Evolutionary conservation across 2,888 invertebrate genomes (phyloP), one percentile per base, ranked within the genome.

Genomic region (Lottia scabra): DNA sequence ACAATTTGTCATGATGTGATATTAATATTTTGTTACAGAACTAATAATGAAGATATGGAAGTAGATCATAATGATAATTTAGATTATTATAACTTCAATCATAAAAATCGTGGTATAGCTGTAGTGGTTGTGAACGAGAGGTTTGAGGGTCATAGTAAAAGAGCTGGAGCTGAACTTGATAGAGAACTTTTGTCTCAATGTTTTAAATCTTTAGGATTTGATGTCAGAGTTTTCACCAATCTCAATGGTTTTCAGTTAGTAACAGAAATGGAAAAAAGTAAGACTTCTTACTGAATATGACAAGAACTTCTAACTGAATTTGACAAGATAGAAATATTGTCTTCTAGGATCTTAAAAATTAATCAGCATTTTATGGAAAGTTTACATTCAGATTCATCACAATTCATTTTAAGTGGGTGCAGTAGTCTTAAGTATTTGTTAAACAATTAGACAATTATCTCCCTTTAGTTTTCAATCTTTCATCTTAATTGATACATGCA

Each of bases 61-160:
- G 43, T 48, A 43, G 68, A 45, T 46, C n/a, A 56, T 64, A 65
- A 63, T 0, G 78, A 78, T 69, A 71, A 73, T 15, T 64, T 77
- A 10, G 78, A 81, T 66, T 93, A 94, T 85, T 97, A 97, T 88
- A 95, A 95, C 81, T 96, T 96, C 95, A 93, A 93, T 82, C 95
- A 96, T 88, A 73, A 80, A 30, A 91, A 92, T 76, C 93, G 96
- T 69, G 97, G 97, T 12, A 90, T 93, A 80, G 97, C 97, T 10
- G 89, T 96, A 15, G 95, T 98, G 85, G 95, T 97, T 86, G 97
- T 97, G 88, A 96, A 97, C 87, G 95, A 95, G 90, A 91, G 92
- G 85, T 97, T 97, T 85, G 93, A 83, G 89, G 74, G 77, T 13
- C 79, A 82, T 38, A 85, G 88, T 2, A 70, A 79, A 13, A 77